These are phyloP conservation scores for Phengaris alcon DNA, from an alignment of 2,888 invertebrate genomes.

Conservation along the genomic window DNA sequence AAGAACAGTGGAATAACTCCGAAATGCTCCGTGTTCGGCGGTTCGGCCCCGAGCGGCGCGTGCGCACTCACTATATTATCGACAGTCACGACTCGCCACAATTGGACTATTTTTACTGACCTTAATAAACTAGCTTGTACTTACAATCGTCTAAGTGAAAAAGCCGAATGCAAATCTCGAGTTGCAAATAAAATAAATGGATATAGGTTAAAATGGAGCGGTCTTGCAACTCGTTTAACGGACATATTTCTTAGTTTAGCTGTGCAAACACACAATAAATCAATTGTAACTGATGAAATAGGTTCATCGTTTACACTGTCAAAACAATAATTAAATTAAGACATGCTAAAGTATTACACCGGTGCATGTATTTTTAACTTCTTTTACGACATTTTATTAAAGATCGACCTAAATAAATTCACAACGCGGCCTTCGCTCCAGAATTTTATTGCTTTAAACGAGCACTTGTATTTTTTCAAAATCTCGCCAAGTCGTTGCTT, in stretches of 20 bases:
- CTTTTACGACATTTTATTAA: neutral
- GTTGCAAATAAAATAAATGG: slow-evolving; percentile 25
- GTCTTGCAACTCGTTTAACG: neutral
- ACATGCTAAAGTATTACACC: neutral
- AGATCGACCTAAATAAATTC: neutral
- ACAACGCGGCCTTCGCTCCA: neutral
- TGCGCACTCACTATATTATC: slow-evolving; percentile 60
- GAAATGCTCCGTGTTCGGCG: slow-evolving; percentile 54
- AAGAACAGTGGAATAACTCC: slow-evolving; percentile 56
- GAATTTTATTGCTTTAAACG: neutral
- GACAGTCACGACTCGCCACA: slow-evolving; percentile 64
- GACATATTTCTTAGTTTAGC: neutral
- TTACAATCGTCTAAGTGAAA: slow-evolving; percentile 19
- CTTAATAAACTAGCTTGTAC: slow-evolving; percentile 44
- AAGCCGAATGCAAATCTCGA: slow-evolving; percentile 30
- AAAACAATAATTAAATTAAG: slow-evolving; percentile 9
- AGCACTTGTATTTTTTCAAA: neutral
- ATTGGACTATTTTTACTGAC: slow-evolving; percentile 63
- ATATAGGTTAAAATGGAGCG: slow-evolving; percentile 27
- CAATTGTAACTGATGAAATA: neutral
- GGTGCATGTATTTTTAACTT: neutral
- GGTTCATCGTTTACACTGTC: neutral
- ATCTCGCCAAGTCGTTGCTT: neutral
- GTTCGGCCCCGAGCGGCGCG: slow-evolving; percentile 64
- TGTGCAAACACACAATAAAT: slow-evolving; percentile 10